Evolutionary conservation across 2,113 vertebrate species (phyloP).

Genomic region (Antechinus stuartii): DNA sequence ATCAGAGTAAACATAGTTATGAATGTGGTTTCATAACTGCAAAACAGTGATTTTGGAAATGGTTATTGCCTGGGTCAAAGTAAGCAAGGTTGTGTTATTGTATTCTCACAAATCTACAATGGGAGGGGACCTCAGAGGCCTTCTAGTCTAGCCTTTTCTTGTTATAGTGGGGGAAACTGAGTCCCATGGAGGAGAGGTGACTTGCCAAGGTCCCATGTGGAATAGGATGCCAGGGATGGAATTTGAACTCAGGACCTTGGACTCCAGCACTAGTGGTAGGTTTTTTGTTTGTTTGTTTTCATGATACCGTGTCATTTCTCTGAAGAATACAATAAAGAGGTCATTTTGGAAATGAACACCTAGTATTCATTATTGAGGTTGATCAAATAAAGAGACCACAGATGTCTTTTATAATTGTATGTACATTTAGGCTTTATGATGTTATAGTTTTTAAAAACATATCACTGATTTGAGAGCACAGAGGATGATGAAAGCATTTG

Average conservation of each 20-base stretch:
- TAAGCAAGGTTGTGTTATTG: background rate
- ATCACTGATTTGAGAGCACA: slow-evolving; percentile 3
- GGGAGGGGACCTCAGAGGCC: background rate
- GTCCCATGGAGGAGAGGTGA: background rate
- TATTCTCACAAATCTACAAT: background rate
- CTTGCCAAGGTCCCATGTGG: background rate
- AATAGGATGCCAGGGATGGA: background rate
- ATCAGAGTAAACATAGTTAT: background rate
- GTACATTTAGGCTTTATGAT: background rate
- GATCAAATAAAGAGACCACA: background rate
- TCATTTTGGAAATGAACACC: background rate
- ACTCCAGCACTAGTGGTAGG: background rate
- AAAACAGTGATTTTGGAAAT: background rate
- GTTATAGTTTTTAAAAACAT: slow-evolving; percentile 17
- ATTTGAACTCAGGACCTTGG: background rate
- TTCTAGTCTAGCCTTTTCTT: background rate
- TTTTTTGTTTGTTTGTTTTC: background rate
- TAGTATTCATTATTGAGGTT: background rate
- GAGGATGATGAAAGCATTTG: background rate
- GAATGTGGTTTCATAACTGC: background rate
- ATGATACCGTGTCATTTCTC: background rate
- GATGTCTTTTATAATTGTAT: background rate
- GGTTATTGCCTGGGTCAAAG: background rate
- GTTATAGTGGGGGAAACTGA: background rate
- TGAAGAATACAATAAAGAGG: background rate